Evolutionary conservation across 2,113 vertebrate genomes (phyloP), one percentile per base, ranked within the genome.

Genomic region (Halichoerus grypus): DNA sequence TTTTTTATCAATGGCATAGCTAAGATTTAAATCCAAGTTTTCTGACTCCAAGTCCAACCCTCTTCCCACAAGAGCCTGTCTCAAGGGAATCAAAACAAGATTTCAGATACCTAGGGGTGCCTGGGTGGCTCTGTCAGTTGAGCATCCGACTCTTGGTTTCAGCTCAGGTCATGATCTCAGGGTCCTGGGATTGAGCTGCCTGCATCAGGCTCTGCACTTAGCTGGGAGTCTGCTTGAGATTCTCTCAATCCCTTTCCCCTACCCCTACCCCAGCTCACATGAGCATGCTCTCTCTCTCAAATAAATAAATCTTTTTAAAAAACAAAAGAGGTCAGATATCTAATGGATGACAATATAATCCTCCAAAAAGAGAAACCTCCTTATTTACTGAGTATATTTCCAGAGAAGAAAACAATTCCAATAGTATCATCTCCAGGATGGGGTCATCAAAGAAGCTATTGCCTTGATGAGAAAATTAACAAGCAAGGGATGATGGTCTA

Each of bases 21-120:
- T 69, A 87, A 53, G 5, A 57, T 71, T 94, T 74, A 97, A 95
- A 84, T 94, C 5, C 61, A 88, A 42, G 3, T 84, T 95, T 92
- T 89, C 83, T 92, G n/a, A 94, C 39, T 93, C 63, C 26, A 61
- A 26, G 7, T 31, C 28, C 36, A 88, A 51, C 7, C n/a, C 9
- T 74, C 36, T 92, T 87, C 76, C 55, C 65, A 85, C 14, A 11
- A 95, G 28, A 94, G 4, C 13, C 21, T 92, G 3, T 88, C 31
- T 88, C 39, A 49, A 89, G 55, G 65, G 24, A 88, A 39, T 26
- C 22, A 85, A 77, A 97, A 61, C 14, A 53, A 95, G 65, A 90
- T 4, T 71, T 96, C 28, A 94, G n/a, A n/a, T 79, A 59, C 3
- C 28, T 85, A 31, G n/a, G 33, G 33, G 67, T 7, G 1, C 33